Base-by-base conservation (phyloP, 2,113 vertebrate species). In the Catharus minimus region DNA sequence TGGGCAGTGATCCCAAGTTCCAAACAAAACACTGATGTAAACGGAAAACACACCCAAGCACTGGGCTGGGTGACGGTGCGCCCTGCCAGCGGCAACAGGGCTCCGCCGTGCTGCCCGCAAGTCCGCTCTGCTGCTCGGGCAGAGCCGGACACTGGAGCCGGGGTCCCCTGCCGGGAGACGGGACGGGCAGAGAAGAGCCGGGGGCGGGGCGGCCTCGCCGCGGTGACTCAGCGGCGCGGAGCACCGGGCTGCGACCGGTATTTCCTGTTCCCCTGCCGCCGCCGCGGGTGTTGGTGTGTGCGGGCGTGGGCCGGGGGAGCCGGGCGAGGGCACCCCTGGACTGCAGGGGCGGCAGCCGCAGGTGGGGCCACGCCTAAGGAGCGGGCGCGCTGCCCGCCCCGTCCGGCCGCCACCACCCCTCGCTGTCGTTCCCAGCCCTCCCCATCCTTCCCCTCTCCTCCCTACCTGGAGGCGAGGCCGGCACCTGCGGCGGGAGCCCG, bases 181-280 rank as follows among this genome's bases (percentile, higher is more conserved):
- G 61, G 66, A 60, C 66, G 13, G 49, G 32, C 76, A 44, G 71
- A n/a, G 33, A n/a, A 20, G 21, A 55, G 39, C 49, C 21, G 28
- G 47, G 61, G 66, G 61, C 39, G 67, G 49, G 75, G 84, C 53
- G 49, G 75, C 71, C 57, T 39, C 28, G 43, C 36, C 27, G 39
- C 8, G 13, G 84, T 96, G 96, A 97, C 87, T 94, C 81, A 95
- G 77, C 92, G 21, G 14, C 30, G 79, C 5, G 55, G 49, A 73
- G 83, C 4, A 82, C 95, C 91, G 27, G 46, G 74, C 87, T 87
- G 82, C 78, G 92, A 96, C 97, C 95, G 95, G 97, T 97, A 96
- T 98, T 97, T 97, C 97, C 97, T 96, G 97, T 93, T 86, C 68
- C n/a, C 53, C 53, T 33, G 49, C 71, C 82, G 52, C 43, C 56